A percentile compares a stretch with the other conserved stretches of the same genome.
Evolutionary conservation across 2,113 vertebrate species (phyloP).

Genomic region (Mesoclemmys tuberculata): DNA sequence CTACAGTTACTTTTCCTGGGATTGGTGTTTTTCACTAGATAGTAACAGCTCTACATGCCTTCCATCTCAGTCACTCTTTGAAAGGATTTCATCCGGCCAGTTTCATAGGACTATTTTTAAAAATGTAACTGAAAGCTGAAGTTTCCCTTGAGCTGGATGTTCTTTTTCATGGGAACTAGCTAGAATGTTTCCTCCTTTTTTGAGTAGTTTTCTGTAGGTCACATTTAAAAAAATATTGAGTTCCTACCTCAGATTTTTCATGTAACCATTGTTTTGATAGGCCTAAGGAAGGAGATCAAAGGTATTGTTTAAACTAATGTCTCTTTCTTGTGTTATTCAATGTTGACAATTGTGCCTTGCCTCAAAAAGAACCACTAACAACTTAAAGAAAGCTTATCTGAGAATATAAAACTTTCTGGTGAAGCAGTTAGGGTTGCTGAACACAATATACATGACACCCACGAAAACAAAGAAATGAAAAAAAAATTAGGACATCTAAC

Average conservation of each 20-base stretch:
- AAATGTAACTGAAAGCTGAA: background rate
- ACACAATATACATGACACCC: background rate
- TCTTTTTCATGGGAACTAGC: background rate
- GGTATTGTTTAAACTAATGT: background rate
- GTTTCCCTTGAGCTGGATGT: background rate
- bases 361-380: background rate
- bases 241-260: background rate
- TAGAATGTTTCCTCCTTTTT: background rate
- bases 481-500: background rate
- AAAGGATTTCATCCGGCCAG: background rate
- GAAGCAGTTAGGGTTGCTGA: background rate
- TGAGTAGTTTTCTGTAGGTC: background rate
- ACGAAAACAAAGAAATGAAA: background rate
- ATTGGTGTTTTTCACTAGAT: background rate
- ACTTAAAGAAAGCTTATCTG: background rate
- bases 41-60: background rate
- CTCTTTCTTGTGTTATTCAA: background rate
- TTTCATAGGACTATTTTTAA: background rate
- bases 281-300: background rate
- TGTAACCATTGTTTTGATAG: background rate
- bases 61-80: background rate
- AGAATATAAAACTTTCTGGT: background rate
- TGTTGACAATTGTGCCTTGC: background rate
- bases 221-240: background rate
- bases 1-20: background rate